Conservation (phyloP, 2,113 vertebrate species). For the Paracanthobrama guichenoti region DNA sequence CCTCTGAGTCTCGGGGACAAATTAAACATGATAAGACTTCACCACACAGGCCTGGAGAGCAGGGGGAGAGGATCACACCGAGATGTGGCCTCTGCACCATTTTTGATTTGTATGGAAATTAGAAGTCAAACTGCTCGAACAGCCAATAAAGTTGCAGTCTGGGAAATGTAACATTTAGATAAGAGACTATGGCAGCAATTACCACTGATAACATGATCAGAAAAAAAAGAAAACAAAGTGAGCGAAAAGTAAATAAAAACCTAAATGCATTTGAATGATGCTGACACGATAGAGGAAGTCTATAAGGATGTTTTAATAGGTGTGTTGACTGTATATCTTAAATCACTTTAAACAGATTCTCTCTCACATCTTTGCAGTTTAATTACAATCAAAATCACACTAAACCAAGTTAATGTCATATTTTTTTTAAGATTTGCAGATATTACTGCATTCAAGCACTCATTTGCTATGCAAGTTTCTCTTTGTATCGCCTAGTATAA, state of each 20-base stretch:
- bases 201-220: constrained; percentile 41
- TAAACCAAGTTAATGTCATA: neutral
- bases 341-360: neutral
- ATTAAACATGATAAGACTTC: constrained; percentile 71
- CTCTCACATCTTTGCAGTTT: neutral
- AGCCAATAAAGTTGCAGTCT: constrained; percentile 47
- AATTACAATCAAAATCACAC: neutral
- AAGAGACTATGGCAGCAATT: constrained; percentile 53
- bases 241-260: constrained; percentile 28
- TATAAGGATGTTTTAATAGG: neutral
- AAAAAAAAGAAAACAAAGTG: constrained; percentile 37
- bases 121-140: constrained; percentile 49
- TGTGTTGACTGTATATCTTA: neutral
- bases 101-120: constrained; percentile 64
- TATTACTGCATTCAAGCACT: neutral
- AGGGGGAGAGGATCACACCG: constrained; percentile 45
- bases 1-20: constrained; percentile 67
- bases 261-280: constrained; percentile 51
- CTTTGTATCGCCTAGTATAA: neutral
- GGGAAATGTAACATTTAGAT: constrained; percentile 45
- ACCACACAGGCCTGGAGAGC: constrained; percentile 48
- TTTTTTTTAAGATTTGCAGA: neutral
- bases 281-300: neutral
- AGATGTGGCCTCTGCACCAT: constrained; percentile 45
- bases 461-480: no score